Base-by-base conservation (phyloP, 1,140 invertebrate genomes). In the Lucilia sericata region DNA sequence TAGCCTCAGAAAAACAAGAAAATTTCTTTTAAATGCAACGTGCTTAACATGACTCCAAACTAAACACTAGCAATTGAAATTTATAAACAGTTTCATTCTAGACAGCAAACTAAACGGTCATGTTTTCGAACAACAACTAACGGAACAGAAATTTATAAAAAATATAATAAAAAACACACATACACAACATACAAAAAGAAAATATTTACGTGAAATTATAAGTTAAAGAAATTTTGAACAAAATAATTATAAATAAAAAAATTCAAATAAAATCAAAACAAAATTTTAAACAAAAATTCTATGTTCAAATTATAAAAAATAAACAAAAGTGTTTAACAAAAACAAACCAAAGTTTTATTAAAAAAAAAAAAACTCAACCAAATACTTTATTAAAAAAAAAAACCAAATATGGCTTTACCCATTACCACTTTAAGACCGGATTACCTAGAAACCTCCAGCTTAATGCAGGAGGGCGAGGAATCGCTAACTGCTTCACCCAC, bases 401-500 rank as follows among this genome's bases (percentile, higher is more conserved):
- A 74, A 76, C 74, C 30, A 49, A 80, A 80, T n/a, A 70, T 70
- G 65, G 4, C 65, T 70, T 70, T 70, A 70, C 9, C 65, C 21
- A 70, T 8, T 0, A 70, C 65, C 65, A 70, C 65, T 8, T 70
- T 70, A 21, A 70, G 9, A 9, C 42, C 47, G 47, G 76, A 80
- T 47, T 82, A 47, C 70, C 36, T 74, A 82, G 83, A 82, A 25
- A 21, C 21, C 30, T 75, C 70, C 12, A 55, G 55, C 17, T 42
- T 70, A 10, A 10, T n/a, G n/a, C n/a, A n/a, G n/a, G n/a, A n/a
- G 17, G 87, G 85, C n/a, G 87, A 86, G 17, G 86, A 88, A 17
- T 87, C 85, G 34, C 88, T 88, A 14, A 51, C 88, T 25, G 87
- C 88, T 49, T 87, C 88, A 85, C 87, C 88, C n/a, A 89, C 88